phyloP scores from a whole-genome alignment of 37 sponge, comb jelly and placozoan genomes.

The Dysidea cf. avara region DNA sequence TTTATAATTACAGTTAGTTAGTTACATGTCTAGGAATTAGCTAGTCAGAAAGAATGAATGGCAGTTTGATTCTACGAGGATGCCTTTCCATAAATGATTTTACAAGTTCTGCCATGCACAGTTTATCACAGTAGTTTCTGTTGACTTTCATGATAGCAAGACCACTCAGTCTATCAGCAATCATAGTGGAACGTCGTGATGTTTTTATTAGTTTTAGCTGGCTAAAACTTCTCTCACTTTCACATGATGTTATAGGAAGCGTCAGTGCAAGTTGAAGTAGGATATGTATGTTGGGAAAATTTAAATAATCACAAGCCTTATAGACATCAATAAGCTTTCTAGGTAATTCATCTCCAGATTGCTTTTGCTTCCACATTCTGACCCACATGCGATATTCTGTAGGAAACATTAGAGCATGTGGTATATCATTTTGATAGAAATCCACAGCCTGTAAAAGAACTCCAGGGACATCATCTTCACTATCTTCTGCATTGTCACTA shows the following conservation, averaged over 20 bases:
- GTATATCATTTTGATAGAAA: constrained; percentile 37
- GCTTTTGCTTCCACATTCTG: constrained; percentile 26
- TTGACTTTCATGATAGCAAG: constrained; percentile 4
- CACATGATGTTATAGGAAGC: constrained; percentile 14
- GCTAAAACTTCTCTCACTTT: constrained; percentile 28
- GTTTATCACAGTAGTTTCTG: constrained; percentile 22
- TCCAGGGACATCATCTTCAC: constrained; percentile 31
- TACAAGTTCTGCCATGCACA: constrained; percentile 19
- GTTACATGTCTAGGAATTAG: background rate
- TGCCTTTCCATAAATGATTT: constrained; percentile 24
- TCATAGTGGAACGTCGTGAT: constrained; percentile 33
- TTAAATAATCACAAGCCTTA: constrained; percentile 25
- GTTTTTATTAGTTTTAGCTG: constrained; percentile 23
- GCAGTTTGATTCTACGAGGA: constrained; percentile 36
- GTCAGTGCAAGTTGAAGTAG: constrained; percentile 21
- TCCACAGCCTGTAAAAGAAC: constrained; percentile 38
- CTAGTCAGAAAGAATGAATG: constrained; percentile 25
- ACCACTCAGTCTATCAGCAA: constrained; percentile 43
- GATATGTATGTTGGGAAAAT: constrained; percentile 18
- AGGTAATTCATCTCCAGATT: constrained; percentile 6
- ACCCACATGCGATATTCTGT: constrained; percentile 45
- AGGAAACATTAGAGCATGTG: constrained; percentile 30
- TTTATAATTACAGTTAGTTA: constrained; percentile 9
- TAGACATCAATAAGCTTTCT: constrained; percentile 27
- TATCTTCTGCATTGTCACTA: background rate